phyloP scores from a whole-genome alignment of 2,113 vertebrate species.

The Osmerus eperlanus region DNA sequence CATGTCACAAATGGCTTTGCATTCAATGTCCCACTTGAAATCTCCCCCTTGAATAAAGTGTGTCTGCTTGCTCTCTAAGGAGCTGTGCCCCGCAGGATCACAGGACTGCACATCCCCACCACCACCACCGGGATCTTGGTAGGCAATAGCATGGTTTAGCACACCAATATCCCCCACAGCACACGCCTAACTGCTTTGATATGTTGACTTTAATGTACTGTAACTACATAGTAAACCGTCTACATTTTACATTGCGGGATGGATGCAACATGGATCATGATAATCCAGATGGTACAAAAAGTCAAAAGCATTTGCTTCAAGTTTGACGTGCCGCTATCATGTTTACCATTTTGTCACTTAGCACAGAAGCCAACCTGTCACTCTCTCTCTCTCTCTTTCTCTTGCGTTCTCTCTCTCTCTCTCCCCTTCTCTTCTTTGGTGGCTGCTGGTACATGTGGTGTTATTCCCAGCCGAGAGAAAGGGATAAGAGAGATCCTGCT shows the following conservation, averaged over 20 bases:
- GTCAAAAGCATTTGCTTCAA: slow-evolving; percentile 5
- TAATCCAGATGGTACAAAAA: slow-evolving; percentile 18
- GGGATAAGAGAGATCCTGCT: slow-evolving; percentile 42
- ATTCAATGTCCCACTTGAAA: slow-evolving; percentile 50
- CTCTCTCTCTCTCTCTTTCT: slow-evolving; percentile 9
- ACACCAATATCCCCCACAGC: slow-evolving; percentile 55
- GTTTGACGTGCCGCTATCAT: slow-evolving; percentile 23
- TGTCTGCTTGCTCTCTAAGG: slow-evolving; percentile 32
- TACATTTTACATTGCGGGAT: slow-evolving; percentile 56
- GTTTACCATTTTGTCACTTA: slow-evolving; percentile 36
- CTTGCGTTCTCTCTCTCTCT: neutral
- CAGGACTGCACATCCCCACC: slow-evolving; percentile 26
- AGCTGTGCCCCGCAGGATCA: slow-evolving; percentile 22
- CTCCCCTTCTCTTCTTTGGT: neutral
- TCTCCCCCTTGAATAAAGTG: slow-evolving; percentile 54
- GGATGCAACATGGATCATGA: slow-evolving; percentile 16
- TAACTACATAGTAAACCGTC: slow-evolving; percentile 18
- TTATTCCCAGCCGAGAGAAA: slow-evolving; percentile 30
- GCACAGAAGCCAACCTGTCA: slow-evolving; percentile 20
- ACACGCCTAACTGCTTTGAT: slow-evolving; percentile 59
- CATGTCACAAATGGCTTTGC: slow-evolving; percentile 53
- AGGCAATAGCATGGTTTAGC: slow-evolving; percentile 62
- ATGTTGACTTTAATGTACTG: slow-evolving; percentile 60
- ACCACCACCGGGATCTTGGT: slow-evolving; percentile 43
- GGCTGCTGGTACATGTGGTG: slow-evolving; percentile 32